Percentiles rank a stretch among this genome's conserved stretches.
phyloP scores from a whole-genome alignment of 2,888 invertebrate species.

The Molorchus minor region DNA sequence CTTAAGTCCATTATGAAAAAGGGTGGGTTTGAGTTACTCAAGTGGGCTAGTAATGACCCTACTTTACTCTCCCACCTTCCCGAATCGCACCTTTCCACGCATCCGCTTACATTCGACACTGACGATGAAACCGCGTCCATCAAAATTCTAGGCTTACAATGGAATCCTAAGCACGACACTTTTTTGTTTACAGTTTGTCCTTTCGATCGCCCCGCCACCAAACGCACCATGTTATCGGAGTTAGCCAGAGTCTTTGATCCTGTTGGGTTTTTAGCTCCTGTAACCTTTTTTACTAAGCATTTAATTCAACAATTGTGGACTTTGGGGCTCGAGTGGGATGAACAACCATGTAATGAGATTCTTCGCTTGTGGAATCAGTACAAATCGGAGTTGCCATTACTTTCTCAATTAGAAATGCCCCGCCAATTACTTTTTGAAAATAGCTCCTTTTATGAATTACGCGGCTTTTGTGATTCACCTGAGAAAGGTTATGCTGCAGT shows the following conservation, averaged over 20 bases:
- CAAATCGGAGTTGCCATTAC: not conserved
- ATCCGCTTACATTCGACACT: too few species aligned
- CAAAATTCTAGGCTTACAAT: slow-evolving; percentile 6
- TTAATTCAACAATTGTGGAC: slow-evolving; percentile 5
- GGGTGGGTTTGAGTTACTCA: too few species aligned
- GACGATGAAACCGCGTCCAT: too few species aligned
- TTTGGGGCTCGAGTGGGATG: not conserved
- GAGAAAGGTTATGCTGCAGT: not conserved
- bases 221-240: not conserved
- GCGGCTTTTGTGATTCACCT: not conserved
- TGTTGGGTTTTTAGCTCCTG: not conserved
- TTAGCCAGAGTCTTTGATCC: slow-evolving; percentile 2
- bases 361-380: not conserved
- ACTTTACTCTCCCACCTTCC: too few species aligned
- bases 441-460: not conserved
- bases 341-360: too few species aligned
- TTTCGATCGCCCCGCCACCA: not conserved
- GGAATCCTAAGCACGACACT: not conserved
- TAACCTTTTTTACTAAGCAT: slow-evolving; percentile 4
- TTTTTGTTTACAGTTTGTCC: not conserved
- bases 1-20: too few species aligned
- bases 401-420: not conserved
- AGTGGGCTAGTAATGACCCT: too few species aligned
- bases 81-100: too few species aligned
- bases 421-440: not conserved